A percentile compares a stretch with the other conserved stretches of the same genome.
phyloP scores from a whole-genome alignment of 2,797 vertebrate genomes.

The Pitangus sulphuratus region DNA sequence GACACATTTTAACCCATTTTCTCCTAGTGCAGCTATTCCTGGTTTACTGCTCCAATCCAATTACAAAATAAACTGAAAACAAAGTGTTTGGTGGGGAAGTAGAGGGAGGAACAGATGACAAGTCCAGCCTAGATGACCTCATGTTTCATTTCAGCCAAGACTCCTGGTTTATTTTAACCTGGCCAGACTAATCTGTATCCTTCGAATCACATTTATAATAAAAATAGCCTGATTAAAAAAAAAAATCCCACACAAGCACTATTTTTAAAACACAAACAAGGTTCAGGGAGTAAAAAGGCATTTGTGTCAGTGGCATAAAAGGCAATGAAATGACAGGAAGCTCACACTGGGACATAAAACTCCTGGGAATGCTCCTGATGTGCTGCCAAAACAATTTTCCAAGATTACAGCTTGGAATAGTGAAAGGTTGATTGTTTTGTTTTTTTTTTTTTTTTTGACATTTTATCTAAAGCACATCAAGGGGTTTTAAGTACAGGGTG shows the following conservation, averaged over 20 bases:
- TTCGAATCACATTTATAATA: background rate
- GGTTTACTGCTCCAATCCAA: background rate
- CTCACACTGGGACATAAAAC: background rate
- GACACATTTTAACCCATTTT: conserved; percentile 46
- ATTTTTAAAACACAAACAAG: background rate
- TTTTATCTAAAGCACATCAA: background rate
- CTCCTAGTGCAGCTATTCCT: background rate
- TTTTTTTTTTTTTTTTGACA: background rate
- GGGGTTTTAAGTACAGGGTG: background rate
- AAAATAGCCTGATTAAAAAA: background rate
- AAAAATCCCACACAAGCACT: background rate
- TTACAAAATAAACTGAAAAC: background rate
- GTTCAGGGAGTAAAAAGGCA: background rate
- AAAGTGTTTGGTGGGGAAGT: background rate
- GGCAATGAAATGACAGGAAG: background rate
- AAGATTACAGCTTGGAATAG: background rate
- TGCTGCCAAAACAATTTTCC: background rate
- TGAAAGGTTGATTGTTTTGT: background rate
- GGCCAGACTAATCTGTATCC: background rate
- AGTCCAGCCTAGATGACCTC: background rate
- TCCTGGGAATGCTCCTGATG: background rate
- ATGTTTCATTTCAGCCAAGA: background rate
- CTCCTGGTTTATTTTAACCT: background rate
- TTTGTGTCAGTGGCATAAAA: background rate
- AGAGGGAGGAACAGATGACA: background rate